Base-by-base conservation (phyloP, 2,797 vertebrate species). In the Rachycentron canadum region DNA sequence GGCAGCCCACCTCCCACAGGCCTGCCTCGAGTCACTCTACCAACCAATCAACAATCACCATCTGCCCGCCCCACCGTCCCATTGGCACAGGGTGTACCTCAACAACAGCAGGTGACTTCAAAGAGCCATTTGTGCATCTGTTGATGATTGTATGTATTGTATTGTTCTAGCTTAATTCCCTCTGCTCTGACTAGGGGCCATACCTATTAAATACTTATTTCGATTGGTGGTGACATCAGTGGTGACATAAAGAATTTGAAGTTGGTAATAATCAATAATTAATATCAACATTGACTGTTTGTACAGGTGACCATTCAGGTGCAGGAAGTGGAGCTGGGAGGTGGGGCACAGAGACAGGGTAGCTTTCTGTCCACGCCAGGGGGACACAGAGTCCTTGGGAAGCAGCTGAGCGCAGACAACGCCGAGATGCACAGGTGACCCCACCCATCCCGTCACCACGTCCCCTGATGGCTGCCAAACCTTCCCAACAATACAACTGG, bases 331-430 rank as follows among this genome's bases (percentile, higher is more conserved):
- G 95, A 97, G 26, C 95, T 94, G 6, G 94, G 88, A 79, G 93
- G 84, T 16, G 94, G 86, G 49, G 83, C 89, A 0, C 93, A 96
- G 71, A 96, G 97, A 0, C 96, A 95, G 73, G 95, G 77, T 81
- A 92, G 67, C 90, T 96, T 98, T 84, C 93, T 99, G 94, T 94
- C 97, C 64, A 95, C 96, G 1, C 94, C 94, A 57, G 93, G 97
- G 0, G 95, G 95, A 73, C 98, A 99, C 94, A 79, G 97, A 76
- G 97, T 97, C 60, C 94, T 99, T 11, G 98, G 97, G 88, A 99
- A 99, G 95, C 98, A 99, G 93, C 95, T 99, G 84, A 99, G 98
- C 1, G 97, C 98, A 0, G 98, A 99, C 95, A 98, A 97, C 16
- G 98, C 98, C 0, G 98, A 99, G 89, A 96, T 96, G 17, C 98